These are phyloP conservation scores for Holocentrus rufus DNA, from an alignment of 2,797 vertebrate genomes.

Conservation along the genomic window DNA sequence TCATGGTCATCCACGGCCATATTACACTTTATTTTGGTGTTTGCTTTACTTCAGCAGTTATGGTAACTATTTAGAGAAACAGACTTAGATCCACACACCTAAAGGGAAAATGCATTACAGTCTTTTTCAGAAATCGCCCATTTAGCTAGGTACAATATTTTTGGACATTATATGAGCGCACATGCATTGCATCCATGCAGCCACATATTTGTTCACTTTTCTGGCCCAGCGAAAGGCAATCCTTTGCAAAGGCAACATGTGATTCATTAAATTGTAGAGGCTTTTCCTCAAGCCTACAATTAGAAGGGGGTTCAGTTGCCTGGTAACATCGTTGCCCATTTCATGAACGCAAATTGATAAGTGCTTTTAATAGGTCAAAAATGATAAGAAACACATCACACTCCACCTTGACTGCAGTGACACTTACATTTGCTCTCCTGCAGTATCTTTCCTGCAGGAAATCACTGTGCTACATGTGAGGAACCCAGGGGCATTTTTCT, in stretches of 20 bases:
- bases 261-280: background rate
- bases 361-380: background rate
- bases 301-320: background rate
- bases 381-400: background rate
- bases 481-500: no score
- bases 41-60: background rate
- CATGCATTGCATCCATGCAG: no score
- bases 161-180: no score
- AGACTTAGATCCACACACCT: background rate
- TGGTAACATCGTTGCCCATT: background rate
- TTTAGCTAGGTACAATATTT: no score
- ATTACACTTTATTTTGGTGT: background rate
- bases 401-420: background rate
- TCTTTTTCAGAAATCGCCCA: no score
- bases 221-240: no score
- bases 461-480: no score
- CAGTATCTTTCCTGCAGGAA: no score
- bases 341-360: no score
- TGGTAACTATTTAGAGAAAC: background rate
- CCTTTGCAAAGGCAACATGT: background rate
- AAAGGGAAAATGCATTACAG: no score
- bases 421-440: no score
- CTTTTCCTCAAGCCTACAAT: background rate
- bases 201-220: background rate
- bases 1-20: background rate